Evolutionary conservation across 2,888 invertebrate species (phyloP).

Genomic region (Cephus rjabovi): DNA sequence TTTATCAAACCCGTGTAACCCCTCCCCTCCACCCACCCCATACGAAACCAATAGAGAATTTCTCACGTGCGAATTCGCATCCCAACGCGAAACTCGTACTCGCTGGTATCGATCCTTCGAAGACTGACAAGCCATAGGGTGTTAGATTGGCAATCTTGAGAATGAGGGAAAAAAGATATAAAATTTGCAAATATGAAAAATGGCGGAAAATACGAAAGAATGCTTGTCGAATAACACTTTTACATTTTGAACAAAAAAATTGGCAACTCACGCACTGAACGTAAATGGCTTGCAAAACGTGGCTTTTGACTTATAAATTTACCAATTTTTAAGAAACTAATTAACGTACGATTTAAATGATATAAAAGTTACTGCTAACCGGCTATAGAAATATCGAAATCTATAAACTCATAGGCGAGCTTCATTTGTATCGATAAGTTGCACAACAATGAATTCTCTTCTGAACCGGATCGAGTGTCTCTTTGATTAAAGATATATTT

Average conservation of each 20-base stretch:
- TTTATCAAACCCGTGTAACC: slow-evolving; percentile 55
- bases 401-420: not conserved
- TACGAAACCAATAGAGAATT: slow-evolving; percentile 2
- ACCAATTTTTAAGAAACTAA: no score
- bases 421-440: not conserved
- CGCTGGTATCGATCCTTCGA: slow-evolving; percentile 44
- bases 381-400: not conserved
- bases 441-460: not conserved
- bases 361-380: not conserved
- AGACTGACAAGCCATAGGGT: not conserved
- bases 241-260: no score
- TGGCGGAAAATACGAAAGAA: no score
- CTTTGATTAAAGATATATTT: not conserved
- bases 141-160: not conserved
- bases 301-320: no score
- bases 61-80: slow-evolving; percentile 53
- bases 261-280: no score
- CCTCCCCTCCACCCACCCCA: not conserved
- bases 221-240: no score
- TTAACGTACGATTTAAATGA: no score
- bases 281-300: no score
- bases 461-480: not conserved
- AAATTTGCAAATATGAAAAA: not conserved
- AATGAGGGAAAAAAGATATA: not conserved
- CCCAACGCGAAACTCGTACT: slow-evolving; percentile 36